These are phyloP conservation scores for Stegastes partitus DNA, from an alignment of 2,113 vertebrate species.

Conservation along the genomic window DNA sequence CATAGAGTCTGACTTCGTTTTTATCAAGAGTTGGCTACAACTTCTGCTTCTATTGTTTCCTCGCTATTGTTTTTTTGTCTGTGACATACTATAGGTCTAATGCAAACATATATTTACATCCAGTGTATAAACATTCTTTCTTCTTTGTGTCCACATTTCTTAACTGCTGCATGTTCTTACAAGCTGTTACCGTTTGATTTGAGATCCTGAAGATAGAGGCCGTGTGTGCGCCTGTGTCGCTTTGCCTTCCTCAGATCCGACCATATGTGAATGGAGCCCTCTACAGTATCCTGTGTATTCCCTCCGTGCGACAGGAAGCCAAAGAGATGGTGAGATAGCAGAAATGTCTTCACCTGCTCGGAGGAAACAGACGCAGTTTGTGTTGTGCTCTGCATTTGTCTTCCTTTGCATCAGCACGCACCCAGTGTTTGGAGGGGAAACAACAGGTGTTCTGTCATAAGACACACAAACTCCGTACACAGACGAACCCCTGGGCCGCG, in stretches of 20 bases:
- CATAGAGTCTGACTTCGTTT: background rate
- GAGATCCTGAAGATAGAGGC: background rate
- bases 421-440: background rate
- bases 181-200: background rate
- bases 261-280: slow-evolving; percentile 95
- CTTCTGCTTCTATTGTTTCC: too few relatives aligned
- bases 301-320: slow-evolving; percentile 91
- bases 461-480: background rate
- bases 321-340: slow-evolving; percentile 92
- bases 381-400: slow-evolving; percentile 36
- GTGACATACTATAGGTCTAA: too few relatives aligned
- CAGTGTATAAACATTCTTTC: background rate
- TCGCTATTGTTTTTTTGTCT: background rate
- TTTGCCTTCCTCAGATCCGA: slow-evolving; percentile 86
- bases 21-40: background rate
- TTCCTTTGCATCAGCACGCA: slow-evolving; percentile 27
- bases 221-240: slow-evolving; percentile 7
- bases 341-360: slow-evolving; percentile 44
- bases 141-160: background rate
- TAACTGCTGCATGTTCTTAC: background rate
- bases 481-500: background rate
- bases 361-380: slow-evolving; percentile 49
- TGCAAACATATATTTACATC: too few relatives aligned
- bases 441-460: slow-evolving; percentile 26
- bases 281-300: slow-evolving; percentile 93